Percentiles rank a stretch among this genome's conserved stretches.
These are phyloP conservation scores for Hirtodrosophila trivittata DNA, from an alignment of 2,888 invertebrate genomes.

Conservation along the genomic window DNA sequence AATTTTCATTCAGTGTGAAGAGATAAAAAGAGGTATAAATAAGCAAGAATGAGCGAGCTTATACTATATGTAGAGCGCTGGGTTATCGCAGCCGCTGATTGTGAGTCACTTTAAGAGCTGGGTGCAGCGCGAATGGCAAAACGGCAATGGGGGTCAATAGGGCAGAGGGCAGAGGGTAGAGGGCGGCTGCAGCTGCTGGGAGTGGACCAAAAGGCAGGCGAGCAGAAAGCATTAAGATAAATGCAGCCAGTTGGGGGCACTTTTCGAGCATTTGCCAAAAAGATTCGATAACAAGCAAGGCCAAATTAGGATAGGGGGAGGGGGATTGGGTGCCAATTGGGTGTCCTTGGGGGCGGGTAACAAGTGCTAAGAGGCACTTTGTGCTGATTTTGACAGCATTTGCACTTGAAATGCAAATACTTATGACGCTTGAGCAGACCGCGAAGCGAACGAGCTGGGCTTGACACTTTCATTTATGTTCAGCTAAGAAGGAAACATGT, in stretches of 20 bases:
- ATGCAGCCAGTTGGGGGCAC: conserved; percentile 44
- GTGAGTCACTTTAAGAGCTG: conserved; percentile 15
- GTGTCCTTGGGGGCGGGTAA: conserved; percentile 27
- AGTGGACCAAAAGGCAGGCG: conserved; percentile 1
- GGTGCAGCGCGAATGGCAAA: not conserved
- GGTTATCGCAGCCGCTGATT: conserved; percentile 11
- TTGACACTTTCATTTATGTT: too few species aligned
- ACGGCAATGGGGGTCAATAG: conserved; percentile 5
- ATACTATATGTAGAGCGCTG: too few species aligned
- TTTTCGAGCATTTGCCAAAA: conserved; percentile 32
- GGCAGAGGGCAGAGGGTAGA: not conserved
- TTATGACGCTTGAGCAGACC: not conserved
- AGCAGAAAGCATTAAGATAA: conserved; percentile 48
- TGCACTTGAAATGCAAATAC: conserved; percentile 12
- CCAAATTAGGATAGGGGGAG: conserved; percentile 12
- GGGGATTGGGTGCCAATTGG: conserved; percentile 15
- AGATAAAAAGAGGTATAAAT: too few species aligned
- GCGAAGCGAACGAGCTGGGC: too few species aligned
- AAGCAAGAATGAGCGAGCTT: too few species aligned
- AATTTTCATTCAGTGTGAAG: too few species aligned
- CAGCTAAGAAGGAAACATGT: too few species aligned
- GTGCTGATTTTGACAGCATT: conserved; percentile 53
- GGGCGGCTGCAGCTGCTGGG: too few species aligned
- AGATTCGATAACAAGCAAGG: conserved; percentile 37
- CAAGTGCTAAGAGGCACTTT: conserved; percentile 38